phyloP scores from a whole-genome alignment of 1,140 invertebrate species.

The Oncopodura yosiiana region DNA sequence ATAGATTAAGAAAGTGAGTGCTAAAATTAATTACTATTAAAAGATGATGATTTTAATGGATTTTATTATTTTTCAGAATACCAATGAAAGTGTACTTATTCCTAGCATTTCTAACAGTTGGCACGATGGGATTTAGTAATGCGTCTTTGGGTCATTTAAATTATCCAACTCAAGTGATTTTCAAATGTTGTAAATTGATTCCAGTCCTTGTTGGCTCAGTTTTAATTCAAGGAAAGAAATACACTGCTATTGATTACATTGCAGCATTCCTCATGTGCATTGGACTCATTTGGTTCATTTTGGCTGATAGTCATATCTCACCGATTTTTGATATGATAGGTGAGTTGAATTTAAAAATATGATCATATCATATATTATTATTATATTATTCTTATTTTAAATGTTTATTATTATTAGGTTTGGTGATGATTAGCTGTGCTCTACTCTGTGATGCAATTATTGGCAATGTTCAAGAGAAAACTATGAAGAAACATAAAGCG shows the following conservation, averaged over 20 bases:
- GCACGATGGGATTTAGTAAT: slow-evolving; percentile 94
- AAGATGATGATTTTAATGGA: not conserved
- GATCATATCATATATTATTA: not conserved
- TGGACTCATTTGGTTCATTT: slow-evolving; percentile 81
- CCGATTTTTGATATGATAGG: slow-evolving; percentile 73
- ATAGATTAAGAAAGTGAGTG: slow-evolving; percentile 57
- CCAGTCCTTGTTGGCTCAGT: slow-evolving; percentile 87
- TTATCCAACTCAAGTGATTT: slow-evolving; percentile 88
- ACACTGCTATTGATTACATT: slow-evolving; percentile 68
- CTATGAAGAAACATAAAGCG: slow-evolving; percentile 71
- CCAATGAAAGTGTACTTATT: slow-evolving; percentile 69
- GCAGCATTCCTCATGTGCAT: slow-evolving; percentile 80
- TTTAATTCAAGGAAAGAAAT: slow-evolving; percentile 80
- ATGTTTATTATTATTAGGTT: slow-evolving; percentile 45
- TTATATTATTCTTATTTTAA: slow-evolving; percentile 7
- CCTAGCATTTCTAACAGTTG: slow-evolving; percentile 75
- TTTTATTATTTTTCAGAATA: slow-evolving; percentile 54
- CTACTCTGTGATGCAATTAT: slow-evolving; percentile 86
- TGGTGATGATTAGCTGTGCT: slow-evolving; percentile 76
- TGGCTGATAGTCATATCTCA: slow-evolving; percentile 80
- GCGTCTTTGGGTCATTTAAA: slow-evolving; percentile 89
- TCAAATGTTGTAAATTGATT: slow-evolving; percentile 93
- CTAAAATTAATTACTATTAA: slow-evolving; percentile 20
- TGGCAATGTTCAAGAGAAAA: slow-evolving; percentile 92
- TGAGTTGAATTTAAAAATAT: slow-evolving; percentile 32